phyloP scores from a whole-genome alignment of 2,888 invertebrate species.

The Timandra comae region DNA sequence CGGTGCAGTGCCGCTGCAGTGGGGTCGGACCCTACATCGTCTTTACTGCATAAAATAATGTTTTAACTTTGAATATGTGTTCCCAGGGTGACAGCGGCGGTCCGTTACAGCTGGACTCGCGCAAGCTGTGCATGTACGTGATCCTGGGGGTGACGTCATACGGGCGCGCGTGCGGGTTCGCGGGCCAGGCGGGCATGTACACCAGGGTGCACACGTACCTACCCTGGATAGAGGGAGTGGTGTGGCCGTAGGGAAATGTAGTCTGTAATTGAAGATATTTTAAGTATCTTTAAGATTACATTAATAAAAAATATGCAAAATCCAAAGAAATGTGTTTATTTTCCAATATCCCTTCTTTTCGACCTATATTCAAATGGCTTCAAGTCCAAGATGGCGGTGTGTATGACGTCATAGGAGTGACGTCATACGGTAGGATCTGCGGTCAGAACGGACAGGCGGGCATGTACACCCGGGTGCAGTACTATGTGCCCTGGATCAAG shows the following conservation, averaged over 20 bases:
- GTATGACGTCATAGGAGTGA: too few relatives aligned
- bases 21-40: too few relatives aligned
- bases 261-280: too few relatives aligned
- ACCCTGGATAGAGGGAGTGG: constrained; percentile 75
- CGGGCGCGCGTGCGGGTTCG: constrained; percentile 52
- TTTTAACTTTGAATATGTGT: too few relatives aligned
- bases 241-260: constrained; percentile 75
- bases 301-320: too few relatives aligned
- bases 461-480: background rate
- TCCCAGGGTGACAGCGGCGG: constrained; percentile 82
- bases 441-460: constrained; percentile 1
- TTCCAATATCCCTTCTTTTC: too few relatives aligned
- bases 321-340: too few relatives aligned
- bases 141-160: constrained; percentile 69
- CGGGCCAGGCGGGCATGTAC: constrained; percentile 70
- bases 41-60: too few relatives aligned
- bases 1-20: too few relatives aligned
- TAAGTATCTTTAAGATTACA: too few relatives aligned
- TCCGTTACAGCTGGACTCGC: constrained; percentile 60
- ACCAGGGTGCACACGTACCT: constrained; percentile 70
- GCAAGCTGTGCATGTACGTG: constrained; percentile 62
- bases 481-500: constrained; percentile 6
- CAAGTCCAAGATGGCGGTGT: too few relatives aligned
- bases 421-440: constrained; percentile 4
- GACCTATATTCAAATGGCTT: too few relatives aligned